Evolutionary conservation across 1,140 invertebrate genomes (phyloP), one percentile per base, ranked within the genome.

Genomic region (Drosophila pachea): DNA sequence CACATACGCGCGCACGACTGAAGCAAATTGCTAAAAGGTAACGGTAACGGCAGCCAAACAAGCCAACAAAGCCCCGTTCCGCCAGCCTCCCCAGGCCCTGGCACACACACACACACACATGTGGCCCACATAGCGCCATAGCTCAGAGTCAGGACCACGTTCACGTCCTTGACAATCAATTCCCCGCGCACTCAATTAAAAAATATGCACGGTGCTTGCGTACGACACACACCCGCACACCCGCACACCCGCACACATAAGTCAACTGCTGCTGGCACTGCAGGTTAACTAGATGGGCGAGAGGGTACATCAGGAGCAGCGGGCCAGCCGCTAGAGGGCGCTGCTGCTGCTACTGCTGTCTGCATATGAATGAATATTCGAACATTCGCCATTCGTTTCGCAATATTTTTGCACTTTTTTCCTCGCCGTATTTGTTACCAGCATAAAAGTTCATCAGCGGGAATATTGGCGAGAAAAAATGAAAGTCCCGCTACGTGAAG

Each of bases 301-400:
- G 38, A 54, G 12, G 54, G 42, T 12, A 16, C 12, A 8, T 7
- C 16, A 12, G 49, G 11, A 8, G 49, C 31, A 33, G 22, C 36
- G 60, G 40, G 53, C 38, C 36, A 61, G 36, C 33, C 36, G 77
- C 47, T 45, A 58, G 32, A 42, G 54, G 74, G 40, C 33, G n/a
- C 49, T 32, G 58, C 73, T 77, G 74, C 63, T 64, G 70, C 56
- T 56, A 63, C 73, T 83, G 79, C 48, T 78, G 79, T 74, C 79
- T 83, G 79, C 79, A 83, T 83, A 83, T 83, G 79, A 83, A 83
- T 83, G 79, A 83, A 83, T 84, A 83, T 83, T 83, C 79, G 79
- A 83, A 76, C 79, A 76, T 70, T 83, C 68, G 65, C 73, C 38
- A 66, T 71, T 74, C 76, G 74, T 74, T 61, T 45, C 68, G 65